A percentile compares a stretch with the other conserved stretches of the same genome.
These are phyloP conservation scores for Ditula angustiorana DNA, from an alignment of 2,888 invertebrate genomes.

Conservation along the genomic window DNA sequence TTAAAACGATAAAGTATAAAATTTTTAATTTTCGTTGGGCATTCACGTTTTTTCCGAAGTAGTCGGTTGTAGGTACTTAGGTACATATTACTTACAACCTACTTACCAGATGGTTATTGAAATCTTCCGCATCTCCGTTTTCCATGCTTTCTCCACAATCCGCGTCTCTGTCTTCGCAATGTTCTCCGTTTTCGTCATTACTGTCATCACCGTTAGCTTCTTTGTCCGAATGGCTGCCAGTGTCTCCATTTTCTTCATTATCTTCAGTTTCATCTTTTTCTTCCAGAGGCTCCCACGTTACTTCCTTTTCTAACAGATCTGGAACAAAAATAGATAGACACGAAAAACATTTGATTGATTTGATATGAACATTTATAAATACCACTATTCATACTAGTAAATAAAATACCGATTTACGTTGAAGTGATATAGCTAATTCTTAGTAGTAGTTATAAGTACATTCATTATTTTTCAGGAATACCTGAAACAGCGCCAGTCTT, in stretches of 20 bases:
- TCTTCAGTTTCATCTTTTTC: conserved; percentile 78
- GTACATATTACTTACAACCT: neutral
- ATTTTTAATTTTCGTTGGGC: too few species aligned
- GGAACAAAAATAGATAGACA: too few species aligned
- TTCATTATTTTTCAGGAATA: too few species aligned
- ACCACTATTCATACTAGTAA: too few species aligned
- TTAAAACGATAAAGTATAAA: too few species aligned
- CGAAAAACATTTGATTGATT: too few species aligned
- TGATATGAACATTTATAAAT: too few species aligned
- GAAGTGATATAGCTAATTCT: too few species aligned
- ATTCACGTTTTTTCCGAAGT: too few species aligned
- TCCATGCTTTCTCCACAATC: conserved; percentile 41
- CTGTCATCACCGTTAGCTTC: conserved; percentile 59
- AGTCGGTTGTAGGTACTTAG: neutral
- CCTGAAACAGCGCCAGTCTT: too few species aligned
- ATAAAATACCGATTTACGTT: too few species aligned
- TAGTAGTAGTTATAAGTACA: too few species aligned
- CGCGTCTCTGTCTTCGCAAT: conserved; percentile 18
- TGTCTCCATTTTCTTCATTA: conserved; percentile 53
- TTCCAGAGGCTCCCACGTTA: conserved; percentile 85
- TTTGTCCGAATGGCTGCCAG: conserved; percentile 61
- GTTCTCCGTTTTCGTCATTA: conserved; percentile 42
- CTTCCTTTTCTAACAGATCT: conserved; percentile 84
- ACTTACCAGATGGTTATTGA: conserved; percentile 14
- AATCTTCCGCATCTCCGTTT: conserved; percentile 31